Evolutionary conservation across 1,140 invertebrate genomes (phyloP).

Genomic region (Semibalanus balanoides): DNA sequence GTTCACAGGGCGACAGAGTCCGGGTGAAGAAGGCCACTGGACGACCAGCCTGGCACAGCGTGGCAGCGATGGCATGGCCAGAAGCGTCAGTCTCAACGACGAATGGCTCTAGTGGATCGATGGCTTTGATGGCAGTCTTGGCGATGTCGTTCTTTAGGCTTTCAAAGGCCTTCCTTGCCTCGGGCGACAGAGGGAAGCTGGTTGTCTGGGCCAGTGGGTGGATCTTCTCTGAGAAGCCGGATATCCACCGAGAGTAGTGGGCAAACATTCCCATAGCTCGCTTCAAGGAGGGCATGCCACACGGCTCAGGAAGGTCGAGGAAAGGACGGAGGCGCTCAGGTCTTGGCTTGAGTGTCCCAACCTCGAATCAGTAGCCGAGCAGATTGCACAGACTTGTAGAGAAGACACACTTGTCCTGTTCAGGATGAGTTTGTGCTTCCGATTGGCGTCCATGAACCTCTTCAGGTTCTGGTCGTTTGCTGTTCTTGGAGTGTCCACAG

Average conservation of each 20-base stretch:
- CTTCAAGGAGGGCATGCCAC: conserved; percentile 7
- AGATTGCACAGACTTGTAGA: neutral
- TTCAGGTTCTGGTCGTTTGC: neutral
- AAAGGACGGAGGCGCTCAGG: conserved; percentile 12
- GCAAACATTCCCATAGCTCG: conserved; percentile 11
- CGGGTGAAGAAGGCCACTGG: conserved; percentile 17
- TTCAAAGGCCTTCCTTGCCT: conserved; percentile 1
- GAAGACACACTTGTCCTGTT: conserved; percentile 9
- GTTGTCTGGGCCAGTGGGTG: conserved; percentile 5
- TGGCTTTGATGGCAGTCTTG: neutral
- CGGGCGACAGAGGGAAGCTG: conserved; percentile 1
- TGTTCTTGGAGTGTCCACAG: neutral
- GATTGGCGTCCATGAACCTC: neutral
- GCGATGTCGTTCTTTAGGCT: conserved; percentile 12
- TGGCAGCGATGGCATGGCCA: conserved; percentile 19
- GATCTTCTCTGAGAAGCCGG: conserved; percentile 4
- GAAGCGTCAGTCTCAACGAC: conserved; percentile 14
- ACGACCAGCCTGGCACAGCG: conserved; percentile 12
- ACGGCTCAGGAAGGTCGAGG: conserved; percentile 13
- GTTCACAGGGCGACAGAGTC: conserved; percentile 7
- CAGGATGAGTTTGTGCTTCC: neutral
- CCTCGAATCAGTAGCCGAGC: conserved; percentile 10
- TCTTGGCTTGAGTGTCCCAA: conserved; percentile 11
- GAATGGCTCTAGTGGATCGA: conserved; percentile 6
- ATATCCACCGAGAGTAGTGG: conserved; percentile 16